These are phyloP conservation scores for Orchesellides sinensis DNA, from an alignment of 2,888 invertebrate species.

Conservation along the genomic window DNA sequence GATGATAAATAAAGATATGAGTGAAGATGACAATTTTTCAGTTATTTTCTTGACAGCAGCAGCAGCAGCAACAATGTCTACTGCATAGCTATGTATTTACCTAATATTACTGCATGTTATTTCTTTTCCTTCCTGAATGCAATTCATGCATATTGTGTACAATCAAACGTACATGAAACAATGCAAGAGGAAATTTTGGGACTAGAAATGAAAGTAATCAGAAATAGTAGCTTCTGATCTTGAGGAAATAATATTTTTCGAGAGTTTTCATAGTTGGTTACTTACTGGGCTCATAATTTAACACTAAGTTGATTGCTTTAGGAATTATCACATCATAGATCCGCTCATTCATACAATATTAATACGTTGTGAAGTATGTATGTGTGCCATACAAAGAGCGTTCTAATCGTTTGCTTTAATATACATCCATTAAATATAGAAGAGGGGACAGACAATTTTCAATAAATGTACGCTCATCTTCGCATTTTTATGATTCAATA, in stretches of 20 bases:
- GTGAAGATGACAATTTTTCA: constrained; percentile 62
- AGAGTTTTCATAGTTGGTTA: constrained; percentile 8
- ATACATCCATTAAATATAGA: no score
- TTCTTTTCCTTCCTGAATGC: neutral
- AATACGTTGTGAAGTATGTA: no score
- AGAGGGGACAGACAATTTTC: no score
- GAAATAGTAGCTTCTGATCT: neutral
- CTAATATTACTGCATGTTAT: neutral
- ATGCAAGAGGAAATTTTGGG: constrained; percentile 1
- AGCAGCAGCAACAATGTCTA: neutral
- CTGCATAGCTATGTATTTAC: neutral
- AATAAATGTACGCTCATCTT: neutral
- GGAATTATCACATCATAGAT: constrained; percentile 54
- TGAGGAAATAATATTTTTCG: constrained; percentile 16
- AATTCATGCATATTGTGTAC: constrained; percentile 5
- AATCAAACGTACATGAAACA: constrained; percentile 8
- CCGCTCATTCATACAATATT: constrained; percentile 15
- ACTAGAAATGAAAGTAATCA: neutral
- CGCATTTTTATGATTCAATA: neutral
- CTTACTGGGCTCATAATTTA: constrained; percentile 39
- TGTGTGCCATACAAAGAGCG: no score
- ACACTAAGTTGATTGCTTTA: constrained; percentile 41
- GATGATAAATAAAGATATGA: constrained; percentile 64
- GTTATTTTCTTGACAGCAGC: constrained; percentile 13
- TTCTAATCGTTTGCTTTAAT: no score